Percentiles rank a stretch among this genome's conserved stretches.
phyloP scores from a whole-genome alignment of 2,113 vertebrate genomes.

The Lanius ludovicianus region DNA sequence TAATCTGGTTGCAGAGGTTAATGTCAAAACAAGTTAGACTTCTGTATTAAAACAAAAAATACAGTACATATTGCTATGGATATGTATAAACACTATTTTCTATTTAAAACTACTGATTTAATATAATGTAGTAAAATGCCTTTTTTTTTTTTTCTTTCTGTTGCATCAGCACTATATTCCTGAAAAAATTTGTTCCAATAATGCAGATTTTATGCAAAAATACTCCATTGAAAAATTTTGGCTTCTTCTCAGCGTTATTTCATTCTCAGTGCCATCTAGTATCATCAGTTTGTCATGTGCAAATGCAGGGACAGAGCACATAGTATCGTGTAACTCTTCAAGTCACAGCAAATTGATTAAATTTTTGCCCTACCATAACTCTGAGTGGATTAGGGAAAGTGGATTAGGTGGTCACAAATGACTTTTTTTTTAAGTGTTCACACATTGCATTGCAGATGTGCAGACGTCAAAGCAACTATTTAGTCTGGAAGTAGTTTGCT shows the following conservation, averaged over 20 bases:
- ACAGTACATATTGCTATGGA: not conserved
- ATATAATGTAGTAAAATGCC: no score
- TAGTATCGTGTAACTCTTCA: not conserved
- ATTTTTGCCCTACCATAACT: not conserved
- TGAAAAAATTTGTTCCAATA: not conserved
- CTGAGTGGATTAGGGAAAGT: slow-evolving; percentile 14
- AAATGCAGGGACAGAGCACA: not conserved
- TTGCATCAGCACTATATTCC: not conserved
- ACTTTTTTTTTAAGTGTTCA: not conserved
- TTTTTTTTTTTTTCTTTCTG: no score
- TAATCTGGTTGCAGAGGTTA: not conserved
- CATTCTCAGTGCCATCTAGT: not conserved
- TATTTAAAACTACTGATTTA: not conserved
- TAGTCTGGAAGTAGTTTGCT: not conserved
- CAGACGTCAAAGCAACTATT: not conserved
- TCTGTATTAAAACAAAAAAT: not conserved
- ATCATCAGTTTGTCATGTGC: not conserved
- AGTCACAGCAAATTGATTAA: not conserved
- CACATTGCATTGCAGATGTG: not conserved
- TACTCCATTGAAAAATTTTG: not conserved
- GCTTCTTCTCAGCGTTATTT: not conserved
- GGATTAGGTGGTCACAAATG: slow-evolving; percentile 18
- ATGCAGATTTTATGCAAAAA: not conserved
- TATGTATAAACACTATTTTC: not conserved
- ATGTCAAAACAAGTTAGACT: not conserved